Conservation (phyloP, 1,140 invertebrate genomes). For the Neodiprion pinetum region DNA sequence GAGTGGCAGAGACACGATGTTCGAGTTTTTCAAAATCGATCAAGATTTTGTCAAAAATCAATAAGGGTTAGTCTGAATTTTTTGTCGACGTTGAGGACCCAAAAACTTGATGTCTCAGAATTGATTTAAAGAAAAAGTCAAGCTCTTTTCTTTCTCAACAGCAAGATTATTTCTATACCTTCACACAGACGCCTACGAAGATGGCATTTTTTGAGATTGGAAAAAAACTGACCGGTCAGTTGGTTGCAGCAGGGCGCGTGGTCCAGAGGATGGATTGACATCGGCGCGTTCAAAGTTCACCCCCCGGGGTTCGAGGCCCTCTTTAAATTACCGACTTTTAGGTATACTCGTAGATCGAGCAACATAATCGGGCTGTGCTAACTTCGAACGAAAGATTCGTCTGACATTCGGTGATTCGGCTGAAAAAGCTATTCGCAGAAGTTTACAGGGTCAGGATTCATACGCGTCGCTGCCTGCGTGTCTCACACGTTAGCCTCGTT, state of each 20-base stretch:
- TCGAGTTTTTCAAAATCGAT: no score
- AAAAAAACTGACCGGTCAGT: background rate
- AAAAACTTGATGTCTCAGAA: background rate
- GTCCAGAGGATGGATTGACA: conserved; percentile 40
- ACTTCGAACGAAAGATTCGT: background rate
- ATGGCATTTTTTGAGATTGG: background rate
- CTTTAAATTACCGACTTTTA: conserved; percentile 42
- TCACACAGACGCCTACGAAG: background rate
- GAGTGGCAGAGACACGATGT: no score
- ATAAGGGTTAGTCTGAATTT: background rate
- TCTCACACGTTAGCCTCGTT: no score
- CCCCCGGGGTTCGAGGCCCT: conserved; percentile 37
- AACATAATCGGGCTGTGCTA: background rate
- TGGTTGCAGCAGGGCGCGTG: no score
- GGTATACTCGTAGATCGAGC: conserved; percentile 21
- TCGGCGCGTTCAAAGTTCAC: conserved; percentile 45
- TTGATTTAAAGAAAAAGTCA: background rate
- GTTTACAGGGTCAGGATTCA: conserved; percentile 10
- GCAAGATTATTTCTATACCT: background rate
- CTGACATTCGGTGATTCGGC: conserved; percentile 15
- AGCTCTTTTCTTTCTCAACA: background rate
- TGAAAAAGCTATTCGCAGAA: conserved; percentile 46
- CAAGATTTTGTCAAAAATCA: no score
- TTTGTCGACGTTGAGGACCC: background rate
- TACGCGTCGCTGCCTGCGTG: no score